Base-by-base conservation (phyloP, 2,113 vertebrate species). In the Hepsetus odoe region DNA sequence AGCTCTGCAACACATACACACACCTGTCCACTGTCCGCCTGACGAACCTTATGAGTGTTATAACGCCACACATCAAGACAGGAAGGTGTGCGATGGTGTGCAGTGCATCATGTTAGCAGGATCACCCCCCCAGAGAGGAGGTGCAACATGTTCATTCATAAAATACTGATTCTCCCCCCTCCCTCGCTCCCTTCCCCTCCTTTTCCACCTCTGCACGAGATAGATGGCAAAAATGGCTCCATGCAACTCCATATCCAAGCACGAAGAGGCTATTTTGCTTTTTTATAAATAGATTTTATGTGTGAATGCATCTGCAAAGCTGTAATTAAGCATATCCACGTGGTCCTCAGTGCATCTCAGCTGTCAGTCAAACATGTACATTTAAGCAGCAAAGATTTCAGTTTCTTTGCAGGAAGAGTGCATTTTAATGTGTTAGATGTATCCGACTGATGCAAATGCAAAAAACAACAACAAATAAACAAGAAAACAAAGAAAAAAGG, bases 141-240 rank as follows among this genome's bases (percentile, higher is more conserved):
- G 35, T 73, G 67, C 72, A 51, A 55, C 33, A 69, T 74, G 38
- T 83, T 78, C 81, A 83, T 85, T 83, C 82, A 83, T 82, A 79
- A 81, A 85, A 76, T 76, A 81, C 71, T 83, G 79, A 79, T 76
- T 51, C 38, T 55, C 18, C 51, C 69, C 46, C 28, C 18, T 22
- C 20, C 13, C 46, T n/a, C n/a, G n/a, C n/a, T n/a, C n/a, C n/a
- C n/a, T n/a, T n/a, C n/a, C n/a, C n/a, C n/a, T n/a, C n/a, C n/a
- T n/a, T n/a, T 6, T 20, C 58, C 7, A 58, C 49, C n/a, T 7
- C 51, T 18, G 28, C 38, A 65, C 35, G 79, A 49, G 10, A 55
- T 2, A 40, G 24, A 18, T 62, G n/a, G 20, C 0, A 49, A 1
- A 75, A 26, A 32, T 3, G 6, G 40, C 30, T n/a, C n/a, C n/a